Percentiles rank a stretch among this genome's conserved stretches.
Conservation (phyloP, 2,113 vertebrate genomes). For the Myodes glareolus region DNA sequence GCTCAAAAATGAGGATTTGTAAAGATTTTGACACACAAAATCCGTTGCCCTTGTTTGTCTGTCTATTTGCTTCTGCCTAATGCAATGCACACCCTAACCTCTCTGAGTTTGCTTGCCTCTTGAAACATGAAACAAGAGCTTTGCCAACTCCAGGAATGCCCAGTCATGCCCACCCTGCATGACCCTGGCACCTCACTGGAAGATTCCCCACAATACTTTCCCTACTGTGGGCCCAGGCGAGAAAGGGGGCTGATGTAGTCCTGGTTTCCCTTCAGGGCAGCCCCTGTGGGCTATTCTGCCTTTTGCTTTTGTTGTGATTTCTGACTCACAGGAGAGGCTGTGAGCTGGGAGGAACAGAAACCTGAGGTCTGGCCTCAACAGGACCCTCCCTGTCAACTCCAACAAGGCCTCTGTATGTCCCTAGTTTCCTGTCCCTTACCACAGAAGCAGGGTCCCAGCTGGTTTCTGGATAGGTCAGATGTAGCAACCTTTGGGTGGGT, state of each 20-base stretch:
- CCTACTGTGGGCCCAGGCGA: not conserved
- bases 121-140: not conserved
- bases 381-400: constrained; percentile 63
- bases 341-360: constrained; percentile 56
- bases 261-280: not conserved
- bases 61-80: not conserved
- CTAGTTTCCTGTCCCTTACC: constrained; percentile 42
- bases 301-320: not conserved
- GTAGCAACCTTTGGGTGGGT: not conserved
- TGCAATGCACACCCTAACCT: too few relatives aligned
- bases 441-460: not conserved
- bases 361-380: not conserved
- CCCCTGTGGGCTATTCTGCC: not conserved
- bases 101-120: not conserved
- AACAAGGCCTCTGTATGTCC: not conserved
- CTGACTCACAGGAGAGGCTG: not conserved
- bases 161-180: fast-evolving
- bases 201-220: fast-evolving
- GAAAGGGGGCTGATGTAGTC: fast-evolving
- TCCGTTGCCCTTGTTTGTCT: not conserved
- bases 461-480: not conserved
- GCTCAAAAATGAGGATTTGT: not conserved
- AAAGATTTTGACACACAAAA: not conserved
- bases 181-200: not conserved
- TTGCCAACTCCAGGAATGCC: not conserved